Evolutionary conservation across 2,113 vertebrate species (phyloP), one percentile per base, ranked within the genome.

Genomic region (Cyanoderma ruficeps): DNA sequence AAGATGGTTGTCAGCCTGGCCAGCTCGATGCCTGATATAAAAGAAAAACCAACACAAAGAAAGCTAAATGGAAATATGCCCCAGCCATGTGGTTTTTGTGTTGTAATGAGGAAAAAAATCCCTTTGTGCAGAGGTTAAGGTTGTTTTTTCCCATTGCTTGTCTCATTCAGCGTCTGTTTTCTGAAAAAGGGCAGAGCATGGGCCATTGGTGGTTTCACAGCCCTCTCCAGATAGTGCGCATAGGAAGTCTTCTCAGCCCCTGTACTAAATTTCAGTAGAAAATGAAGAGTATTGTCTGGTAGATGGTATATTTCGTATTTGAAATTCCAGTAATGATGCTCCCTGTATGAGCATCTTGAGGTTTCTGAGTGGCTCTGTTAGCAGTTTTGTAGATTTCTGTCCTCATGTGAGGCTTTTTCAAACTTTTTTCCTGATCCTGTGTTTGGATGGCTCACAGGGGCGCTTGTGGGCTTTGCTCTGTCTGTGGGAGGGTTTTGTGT

Each of bases 391-490:
- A 47, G 80, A 31, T 61, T 77, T 53, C 41, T 74, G 37, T 57
- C 42, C 12, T 72, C 3, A 0, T 14, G 5, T 41, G n/a, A 37
- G 27, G 28, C 31, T 82, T 64, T 75, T 55, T 41, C 60, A 41
- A 21, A 31, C 39, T 24, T 24, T 23, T 82, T 35, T 60, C 31
- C 44, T 2, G 2, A 5, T 33, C 10, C 49, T 11, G 15, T 22
- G 2, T 4, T 13, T 25, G 41, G 8, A 31, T 31, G 41, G 33
- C 46, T 79, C 7, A 2, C 42, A 39, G 80, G 10, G 1, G 0
- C 0, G 0, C 25, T 31, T 1, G 0, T 6, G 10, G 19, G 31
- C 79, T 76, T 23, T 17, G 20, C 33, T 37, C 17, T 37, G 13
- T n/a, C 33, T 63, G 0, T 0, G 0, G 25, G 37, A 71, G 22